Conservation (phyloP, 2,113 vertebrate species). For the Nycticebus coucang region DNA sequence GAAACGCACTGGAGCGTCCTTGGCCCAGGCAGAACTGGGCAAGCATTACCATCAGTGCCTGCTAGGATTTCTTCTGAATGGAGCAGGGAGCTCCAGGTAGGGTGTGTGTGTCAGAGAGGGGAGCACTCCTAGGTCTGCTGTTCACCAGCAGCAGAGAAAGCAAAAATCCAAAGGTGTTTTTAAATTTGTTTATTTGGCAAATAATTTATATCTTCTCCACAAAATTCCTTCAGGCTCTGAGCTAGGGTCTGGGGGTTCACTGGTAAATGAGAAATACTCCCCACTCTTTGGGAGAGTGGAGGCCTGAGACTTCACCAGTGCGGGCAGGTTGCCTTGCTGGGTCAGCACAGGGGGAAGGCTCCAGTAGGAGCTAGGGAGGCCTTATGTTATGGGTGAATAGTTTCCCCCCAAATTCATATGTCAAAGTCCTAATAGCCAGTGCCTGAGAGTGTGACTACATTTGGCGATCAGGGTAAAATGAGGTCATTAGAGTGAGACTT, state of each 20-base stretch:
- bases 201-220: neutral
- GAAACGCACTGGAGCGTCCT: too few species aligned
- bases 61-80: rapidly evolving
- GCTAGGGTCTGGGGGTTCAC: neutral
- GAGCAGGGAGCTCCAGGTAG: neutral
- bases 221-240: neutral
- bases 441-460: neutral
- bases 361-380: neutral
- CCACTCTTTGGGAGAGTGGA: neutral
- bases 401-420: neutral
- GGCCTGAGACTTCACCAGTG: neutral
- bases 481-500: neutral
- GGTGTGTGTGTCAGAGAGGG: rapidly evolving
- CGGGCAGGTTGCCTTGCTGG: rapidly evolving
- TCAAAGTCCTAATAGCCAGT: too few species aligned
- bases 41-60: neutral
- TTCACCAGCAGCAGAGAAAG: neutral
- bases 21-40: neutral
- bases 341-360: too few species aligned
- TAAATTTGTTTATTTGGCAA: neutral
- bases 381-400: neutral
- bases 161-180: neutral
- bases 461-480: neutral
- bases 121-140: rapidly evolving
- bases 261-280: too few species aligned